Conservation (phyloP, 2,113 vertebrate species). For the Misgurnus mizolepis region DNA sequence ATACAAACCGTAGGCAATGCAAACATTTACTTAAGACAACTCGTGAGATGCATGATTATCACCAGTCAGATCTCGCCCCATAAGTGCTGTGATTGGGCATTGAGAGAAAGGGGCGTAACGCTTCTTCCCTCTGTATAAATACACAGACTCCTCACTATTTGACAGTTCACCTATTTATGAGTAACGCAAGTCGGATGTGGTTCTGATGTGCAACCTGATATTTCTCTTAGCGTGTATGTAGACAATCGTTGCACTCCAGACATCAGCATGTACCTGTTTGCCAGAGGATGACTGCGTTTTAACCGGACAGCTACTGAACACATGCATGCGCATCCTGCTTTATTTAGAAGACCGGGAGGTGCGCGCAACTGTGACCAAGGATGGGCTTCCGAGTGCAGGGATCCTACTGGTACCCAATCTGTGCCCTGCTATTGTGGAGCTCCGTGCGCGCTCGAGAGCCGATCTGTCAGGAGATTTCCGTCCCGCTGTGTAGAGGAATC, state of each 20-base stretch:
- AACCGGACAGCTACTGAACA: neutral
- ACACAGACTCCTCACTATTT: constrained; percentile 58
- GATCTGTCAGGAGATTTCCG: constrained; percentile 90
- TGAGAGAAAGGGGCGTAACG: constrained; percentile 61
- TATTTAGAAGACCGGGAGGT: neutral
- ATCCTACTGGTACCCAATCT: constrained; percentile 13
- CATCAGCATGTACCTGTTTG: neutral
- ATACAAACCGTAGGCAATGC: constrained; percentile 47
- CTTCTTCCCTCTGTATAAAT: constrained; percentile 75
- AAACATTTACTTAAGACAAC: constrained; percentile 72
- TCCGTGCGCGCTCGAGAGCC: constrained; percentile 81
- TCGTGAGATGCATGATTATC: constrained; percentile 66
- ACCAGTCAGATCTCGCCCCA: constrained; percentile 51
- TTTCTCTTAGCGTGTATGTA: neutral
- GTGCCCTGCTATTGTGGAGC: constrained; percentile 29
- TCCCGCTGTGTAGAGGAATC: constrained; percentile 88
- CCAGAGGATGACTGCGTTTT: neutral
- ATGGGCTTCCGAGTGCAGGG: constrained; percentile 17
- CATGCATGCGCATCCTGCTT: constrained; percentile 14
- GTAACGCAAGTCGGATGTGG: neutral
- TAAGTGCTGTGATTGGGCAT: constrained; percentile 63
- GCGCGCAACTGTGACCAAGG: constrained; percentile 18
- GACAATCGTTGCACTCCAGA: neutral
- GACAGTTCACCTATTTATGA: constrained; percentile 10
- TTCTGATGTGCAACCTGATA: neutral